Conservation (phyloP, 2,888 invertebrate species). For the Meiosimyza decipiens region DNA sequence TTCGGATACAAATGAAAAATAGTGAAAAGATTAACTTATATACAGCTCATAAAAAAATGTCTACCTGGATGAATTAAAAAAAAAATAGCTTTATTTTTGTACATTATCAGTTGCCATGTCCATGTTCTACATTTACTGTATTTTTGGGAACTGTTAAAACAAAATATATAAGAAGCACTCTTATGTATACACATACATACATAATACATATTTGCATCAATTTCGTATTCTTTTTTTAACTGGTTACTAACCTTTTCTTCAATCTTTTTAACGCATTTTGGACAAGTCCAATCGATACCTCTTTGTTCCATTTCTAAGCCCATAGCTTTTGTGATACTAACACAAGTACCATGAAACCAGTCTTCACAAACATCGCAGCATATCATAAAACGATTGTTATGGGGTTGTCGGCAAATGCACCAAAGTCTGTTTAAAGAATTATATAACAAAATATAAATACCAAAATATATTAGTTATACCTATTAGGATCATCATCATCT, state of each 20-base stretch:
- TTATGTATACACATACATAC: too few species aligned
- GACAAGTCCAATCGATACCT: constrained; percentile 90
- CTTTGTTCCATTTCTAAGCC: constrained; percentile 92
- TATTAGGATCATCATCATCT: constrained; percentile 93
- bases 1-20: too few species aligned
- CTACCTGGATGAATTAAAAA: too few species aligned
- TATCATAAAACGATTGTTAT: constrained; percentile 97
- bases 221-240: not conserved
- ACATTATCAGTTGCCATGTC: too few species aligned
- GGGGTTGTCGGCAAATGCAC: constrained; percentile 96
- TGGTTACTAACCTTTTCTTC: constrained; percentile 56
- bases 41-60: too few species aligned
- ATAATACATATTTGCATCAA: too few species aligned
- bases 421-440: constrained; percentile 74
- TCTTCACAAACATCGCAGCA: constrained; percentile 96
- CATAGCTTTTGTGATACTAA: constrained; percentile 90
- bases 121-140: too few species aligned
- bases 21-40: too few species aligned
- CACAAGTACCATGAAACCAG: constrained; percentile 98
- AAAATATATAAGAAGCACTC: too few species aligned
- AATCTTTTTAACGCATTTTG: constrained; percentile 74
- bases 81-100: too few species aligned
- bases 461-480: constrained; percentile 62
- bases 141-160: too few species aligned
- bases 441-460: not conserved